A percentile compares a stretch with the other conserved stretches of the same genome.
These are phyloP conservation scores for Platerodrilus igneus DNA, from an alignment of 2,888 invertebrate genomes.

Conservation along the genomic window DNA sequence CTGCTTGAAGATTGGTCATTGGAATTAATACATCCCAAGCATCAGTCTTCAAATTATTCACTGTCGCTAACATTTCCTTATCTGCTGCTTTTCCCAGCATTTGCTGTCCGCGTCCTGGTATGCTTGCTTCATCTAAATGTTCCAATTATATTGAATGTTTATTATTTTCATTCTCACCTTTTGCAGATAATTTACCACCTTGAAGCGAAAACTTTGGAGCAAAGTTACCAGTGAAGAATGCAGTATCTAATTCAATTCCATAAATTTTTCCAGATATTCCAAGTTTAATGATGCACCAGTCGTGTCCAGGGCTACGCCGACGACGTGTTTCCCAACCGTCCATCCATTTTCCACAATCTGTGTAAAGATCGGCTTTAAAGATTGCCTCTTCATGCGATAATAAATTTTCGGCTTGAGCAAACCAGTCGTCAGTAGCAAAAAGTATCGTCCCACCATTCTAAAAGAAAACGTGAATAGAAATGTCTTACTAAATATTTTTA, in stretches of 20 bases:
- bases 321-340: constrained; percentile 65
- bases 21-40: constrained; percentile 57
- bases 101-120: constrained; percentile 47
- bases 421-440: constrained; percentile 62
- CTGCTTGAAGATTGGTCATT: constrained; percentile 52
- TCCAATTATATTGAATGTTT: background rate
- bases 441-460: constrained; percentile 57
- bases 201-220: constrained; percentile 60
- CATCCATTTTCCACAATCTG: constrained; percentile 64
- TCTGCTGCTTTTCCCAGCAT: constrained; percentile 52
- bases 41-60: constrained; percentile 49
- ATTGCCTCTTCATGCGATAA: constrained; percentile 53
- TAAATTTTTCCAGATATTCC: constrained; percentile 53
- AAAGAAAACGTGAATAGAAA: too few species aligned
- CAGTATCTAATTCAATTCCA: constrained; percentile 57
- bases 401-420: constrained; percentile 59
- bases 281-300: constrained; percentile 59
- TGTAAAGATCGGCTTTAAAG: constrained; percentile 55
- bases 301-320: constrained; percentile 57
- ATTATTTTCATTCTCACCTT: constrained; percentile 44
- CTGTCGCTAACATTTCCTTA: constrained; percentile 47
- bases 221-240: constrained; percentile 61
- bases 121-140: constrained; percentile 48
- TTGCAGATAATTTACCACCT: constrained; percentile 51
- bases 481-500: too few species aligned